Percentiles rank a stretch among this genome's conserved stretches.
These are phyloP conservation scores for Ditylenchus dipsaci DNA, from an alignment of 1,140 invertebrate species.

Conservation along the genomic window DNA sequence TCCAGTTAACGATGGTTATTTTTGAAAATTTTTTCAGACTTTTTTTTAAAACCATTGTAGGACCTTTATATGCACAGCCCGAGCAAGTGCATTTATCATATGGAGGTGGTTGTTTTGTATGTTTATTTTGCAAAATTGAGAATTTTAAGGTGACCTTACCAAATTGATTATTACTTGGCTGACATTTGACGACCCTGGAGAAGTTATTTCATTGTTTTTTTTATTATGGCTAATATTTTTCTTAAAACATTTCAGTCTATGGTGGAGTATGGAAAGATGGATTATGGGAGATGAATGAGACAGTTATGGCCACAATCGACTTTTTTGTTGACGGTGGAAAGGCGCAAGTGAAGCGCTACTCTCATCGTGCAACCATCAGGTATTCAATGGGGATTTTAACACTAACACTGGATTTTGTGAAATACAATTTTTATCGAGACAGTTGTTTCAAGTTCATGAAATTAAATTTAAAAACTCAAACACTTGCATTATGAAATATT, in stretches of 20 bases:
- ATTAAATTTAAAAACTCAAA: too few relatives aligned
- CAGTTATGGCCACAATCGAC: slow-evolving; percentile 20
- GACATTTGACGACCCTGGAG: slow-evolving; percentile 42
- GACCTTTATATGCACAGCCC: slow-evolving; percentile 32
- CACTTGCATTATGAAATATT: too few relatives aligned
- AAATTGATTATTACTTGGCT: slow-evolving; percentile 37
- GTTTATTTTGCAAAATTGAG: not conserved
- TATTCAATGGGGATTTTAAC: too few relatives aligned
- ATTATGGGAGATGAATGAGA: slow-evolving; percentile 5
- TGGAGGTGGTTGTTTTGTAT: slow-evolving; percentile 24
- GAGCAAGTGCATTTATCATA: slow-evolving; percentile 42
- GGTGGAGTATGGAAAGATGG: slow-evolving; percentile 28
- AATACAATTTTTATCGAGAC: too few relatives aligned
- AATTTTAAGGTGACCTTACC: slow-evolving; percentile 18
- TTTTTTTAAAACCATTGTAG: not conserved
- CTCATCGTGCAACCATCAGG: slow-evolving; percentile 35
- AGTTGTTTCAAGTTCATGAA: too few relatives aligned
- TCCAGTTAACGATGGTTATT: too few relatives aligned
- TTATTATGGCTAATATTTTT: too few relatives aligned
- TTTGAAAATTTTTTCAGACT: too few relatives aligned
- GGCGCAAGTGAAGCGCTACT: slow-evolving; percentile 21
- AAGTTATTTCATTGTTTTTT: not conserved
- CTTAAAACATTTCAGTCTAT: slow-evolving; percentile 3
- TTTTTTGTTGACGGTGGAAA: slow-evolving; percentile 32
- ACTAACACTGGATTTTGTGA: too few relatives aligned